phyloP scores from a whole-genome alignment of 2,797 vertebrate genomes.

The Anomalospiza imberbis region DNA sequence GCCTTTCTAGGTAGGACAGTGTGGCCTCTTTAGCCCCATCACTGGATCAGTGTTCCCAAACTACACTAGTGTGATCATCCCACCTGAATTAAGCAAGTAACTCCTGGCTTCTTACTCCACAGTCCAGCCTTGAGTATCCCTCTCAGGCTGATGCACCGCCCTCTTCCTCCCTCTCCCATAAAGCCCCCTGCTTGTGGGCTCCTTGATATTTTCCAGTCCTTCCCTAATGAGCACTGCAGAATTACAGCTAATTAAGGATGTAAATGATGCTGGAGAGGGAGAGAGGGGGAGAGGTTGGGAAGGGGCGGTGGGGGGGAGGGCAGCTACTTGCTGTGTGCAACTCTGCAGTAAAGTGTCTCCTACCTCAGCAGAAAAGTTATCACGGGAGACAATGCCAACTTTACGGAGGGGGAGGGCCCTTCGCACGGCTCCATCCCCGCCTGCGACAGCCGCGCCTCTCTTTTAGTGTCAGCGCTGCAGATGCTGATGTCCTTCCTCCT shows the following conservation, averaged over 20 bases:
- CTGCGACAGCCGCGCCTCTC: slow-evolving; percentile 12
- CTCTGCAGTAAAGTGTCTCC: slow-evolving; percentile 89
- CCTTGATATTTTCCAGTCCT: slow-evolving; percentile 71
- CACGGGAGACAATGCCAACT: slow-evolving; percentile 87
- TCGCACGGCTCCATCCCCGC: neutral
- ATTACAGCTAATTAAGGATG: slow-evolving; percentile 90
- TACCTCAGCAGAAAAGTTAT: slow-evolving; percentile 90
- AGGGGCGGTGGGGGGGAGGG: neutral
- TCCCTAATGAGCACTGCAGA: slow-evolving; percentile 84
- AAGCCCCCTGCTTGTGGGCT: slow-evolving; percentile 65
- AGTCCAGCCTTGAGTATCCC: neutral
- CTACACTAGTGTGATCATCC: neutral
- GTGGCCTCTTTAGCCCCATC: neutral
- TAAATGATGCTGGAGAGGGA: slow-evolving; percentile 86
- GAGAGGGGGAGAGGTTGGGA: slow-evolving; percentile 64
- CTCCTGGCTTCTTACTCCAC: neutral
- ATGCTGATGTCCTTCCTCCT: slow-evolving; percentile 34
- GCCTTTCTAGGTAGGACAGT: neutral
- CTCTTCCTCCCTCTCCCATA: neutral
- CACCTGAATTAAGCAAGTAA: neutral
- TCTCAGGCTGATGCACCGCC: neutral
- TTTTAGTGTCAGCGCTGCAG: neutral
- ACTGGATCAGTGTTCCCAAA: neutral
- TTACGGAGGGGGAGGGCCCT: slow-evolving; percentile 58
- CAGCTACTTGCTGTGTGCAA: slow-evolving; percentile 79